A percentile compares a stretch with the other conserved stretches of the same genome.
Evolutionary conservation across 2,113 vertebrate genomes (phyloP).

Genomic region (Astur gentilis): DNA sequence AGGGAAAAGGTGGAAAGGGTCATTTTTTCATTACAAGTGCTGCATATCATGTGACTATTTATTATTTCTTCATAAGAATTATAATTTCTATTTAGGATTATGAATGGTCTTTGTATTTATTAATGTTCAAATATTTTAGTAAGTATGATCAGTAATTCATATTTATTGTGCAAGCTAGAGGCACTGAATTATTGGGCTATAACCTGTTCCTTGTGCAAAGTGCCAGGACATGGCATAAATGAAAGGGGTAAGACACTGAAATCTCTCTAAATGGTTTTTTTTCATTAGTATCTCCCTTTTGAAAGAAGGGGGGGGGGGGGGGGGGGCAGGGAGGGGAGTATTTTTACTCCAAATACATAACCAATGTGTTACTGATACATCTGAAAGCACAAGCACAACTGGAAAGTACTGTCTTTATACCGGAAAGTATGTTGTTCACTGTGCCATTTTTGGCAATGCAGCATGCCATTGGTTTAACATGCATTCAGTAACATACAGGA

Average conservation of each 20-base stretch:
- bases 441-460: background rate
- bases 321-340: background rate
- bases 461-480: conserved; percentile 70
- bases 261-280: background rate
- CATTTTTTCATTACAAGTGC: conserved; percentile 19
- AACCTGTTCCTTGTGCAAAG: conserved; percentile 5
- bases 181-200: background rate
- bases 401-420: background rate
- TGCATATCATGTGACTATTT: background rate
- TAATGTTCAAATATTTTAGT: background rate
- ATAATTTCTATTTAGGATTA: background rate
- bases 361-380: background rate
- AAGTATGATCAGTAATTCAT: background rate
- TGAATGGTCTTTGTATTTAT: background rate
- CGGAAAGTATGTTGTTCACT: background rate
- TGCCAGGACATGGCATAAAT: background rate
- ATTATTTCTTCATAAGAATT: background rate
- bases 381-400: background rate
- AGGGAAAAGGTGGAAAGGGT: conserved; percentile 35
- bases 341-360: background rate
- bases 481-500: conserved; percentile 41
- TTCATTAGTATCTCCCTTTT: background rate
- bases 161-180: background rate
- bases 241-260: background rate
- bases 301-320: background rate